Evolutionary conservation across 1,140 invertebrate species (phyloP).

Genomic region (Paralvinella palmiformis): DNA sequence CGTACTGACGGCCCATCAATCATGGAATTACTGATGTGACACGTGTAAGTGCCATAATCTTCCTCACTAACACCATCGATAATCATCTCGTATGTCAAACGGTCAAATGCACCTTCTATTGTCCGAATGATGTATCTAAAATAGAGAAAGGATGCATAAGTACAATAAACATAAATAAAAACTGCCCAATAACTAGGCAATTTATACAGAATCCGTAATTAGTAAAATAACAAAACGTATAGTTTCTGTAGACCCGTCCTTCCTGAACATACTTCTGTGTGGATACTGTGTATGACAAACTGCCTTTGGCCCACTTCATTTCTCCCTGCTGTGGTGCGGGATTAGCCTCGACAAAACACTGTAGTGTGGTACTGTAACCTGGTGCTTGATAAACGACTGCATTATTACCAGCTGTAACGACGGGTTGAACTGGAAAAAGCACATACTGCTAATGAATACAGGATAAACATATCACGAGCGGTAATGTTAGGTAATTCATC

Average conservation of each 20-base stretch:
- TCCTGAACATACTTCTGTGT: not conserved
- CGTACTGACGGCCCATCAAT: too few species aligned
- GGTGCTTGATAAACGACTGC: conserved; percentile 2
- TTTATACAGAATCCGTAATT: not conserved
- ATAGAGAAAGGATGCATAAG: not conserved
- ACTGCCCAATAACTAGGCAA: not conserved
- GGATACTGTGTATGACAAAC: not conserved
- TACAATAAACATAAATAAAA: not conserved
- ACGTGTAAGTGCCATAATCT: conserved; percentile 15
- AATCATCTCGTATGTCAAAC: conserved; percentile 19
- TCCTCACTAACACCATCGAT: conserved; percentile 6
- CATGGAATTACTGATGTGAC: conserved; percentile 12
- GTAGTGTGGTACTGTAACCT: conserved; percentile 14
- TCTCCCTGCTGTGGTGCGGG: conserved; percentile 3
- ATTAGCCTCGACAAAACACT: conserved; percentile 18
- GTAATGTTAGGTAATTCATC: too few species aligned
- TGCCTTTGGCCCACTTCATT: conserved; percentile 12
- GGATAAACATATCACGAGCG: too few species aligned
- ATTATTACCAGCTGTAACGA: not conserved
- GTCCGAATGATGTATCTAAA: conserved; percentile 9
- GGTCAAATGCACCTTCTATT: conserved; percentile 16
- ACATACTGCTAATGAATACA: too few species aligned
- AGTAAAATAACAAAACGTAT: not conserved
- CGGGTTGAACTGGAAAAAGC: conserved; percentile 15
- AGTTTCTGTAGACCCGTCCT: not conserved